Evolutionary conservation across 2,113 vertebrate species (phyloP).

Genomic region (Ellobius talpinus): DNA sequence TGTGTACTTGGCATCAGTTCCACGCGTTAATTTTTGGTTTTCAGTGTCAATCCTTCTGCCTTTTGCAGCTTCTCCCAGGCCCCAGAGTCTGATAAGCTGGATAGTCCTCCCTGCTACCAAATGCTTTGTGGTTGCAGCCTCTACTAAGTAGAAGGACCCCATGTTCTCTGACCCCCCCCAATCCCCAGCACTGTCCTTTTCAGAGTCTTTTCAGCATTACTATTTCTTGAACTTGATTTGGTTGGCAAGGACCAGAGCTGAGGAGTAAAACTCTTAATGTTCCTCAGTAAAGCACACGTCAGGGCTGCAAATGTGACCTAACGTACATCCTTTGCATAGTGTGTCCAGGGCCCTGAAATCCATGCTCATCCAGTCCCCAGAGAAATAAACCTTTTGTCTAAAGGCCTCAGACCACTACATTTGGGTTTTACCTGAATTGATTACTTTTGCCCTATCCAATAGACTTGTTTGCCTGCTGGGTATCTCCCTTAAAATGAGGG

Average conservation of each 20-base stretch:
- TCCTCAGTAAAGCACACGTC: background rate
- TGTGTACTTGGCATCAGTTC: background rate
- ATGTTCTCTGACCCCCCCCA: background rate
- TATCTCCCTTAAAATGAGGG: constrained; percentile 7
- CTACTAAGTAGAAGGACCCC: background rate
- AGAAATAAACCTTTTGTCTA: background rate
- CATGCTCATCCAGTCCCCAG: background rate
- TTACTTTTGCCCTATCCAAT: background rate
- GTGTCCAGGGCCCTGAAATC: background rate
- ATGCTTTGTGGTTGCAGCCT: background rate
- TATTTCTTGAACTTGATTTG: background rate
- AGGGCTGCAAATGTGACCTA: background rate
- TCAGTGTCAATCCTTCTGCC: background rate
- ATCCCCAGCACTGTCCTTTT: background rate
- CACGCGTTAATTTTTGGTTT: background rate
- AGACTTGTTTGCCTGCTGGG: background rate
- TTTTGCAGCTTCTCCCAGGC: background rate
- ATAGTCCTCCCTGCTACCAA: background rate
- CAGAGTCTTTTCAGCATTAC: background rate
- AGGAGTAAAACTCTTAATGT: background rate
- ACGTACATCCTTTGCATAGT: background rate
- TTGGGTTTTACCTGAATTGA: constrained; percentile 15
- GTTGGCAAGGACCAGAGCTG: background rate
- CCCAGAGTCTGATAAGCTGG: background rate
- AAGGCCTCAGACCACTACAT: background rate